Conservation (phyloP, 1,140 invertebrate genomes). For the Hyles euphorbiae region DNA sequence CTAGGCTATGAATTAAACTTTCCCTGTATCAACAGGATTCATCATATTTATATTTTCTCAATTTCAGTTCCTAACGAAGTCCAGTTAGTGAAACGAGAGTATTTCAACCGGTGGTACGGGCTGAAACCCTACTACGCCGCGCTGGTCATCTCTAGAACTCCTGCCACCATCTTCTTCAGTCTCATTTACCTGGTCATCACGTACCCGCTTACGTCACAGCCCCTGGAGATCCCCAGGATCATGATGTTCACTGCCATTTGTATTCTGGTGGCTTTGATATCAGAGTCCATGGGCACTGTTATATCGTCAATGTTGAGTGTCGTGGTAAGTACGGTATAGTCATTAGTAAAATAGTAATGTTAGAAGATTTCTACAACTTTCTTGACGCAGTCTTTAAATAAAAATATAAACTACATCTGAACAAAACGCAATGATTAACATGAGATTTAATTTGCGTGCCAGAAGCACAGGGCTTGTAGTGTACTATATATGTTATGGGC, state of each 20-base stretch:
- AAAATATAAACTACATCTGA: too few relatives aligned
- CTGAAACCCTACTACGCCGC: conserved; percentile 93
- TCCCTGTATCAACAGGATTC: not conserved
- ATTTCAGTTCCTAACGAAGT: conserved; percentile 92
- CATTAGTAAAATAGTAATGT: too few relatives aligned
- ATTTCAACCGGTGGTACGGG: conserved; percentile 96
- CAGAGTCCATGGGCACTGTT: conserved; percentile 84
- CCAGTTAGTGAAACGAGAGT: conserved; percentile 89
- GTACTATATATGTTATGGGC: too few relatives aligned
- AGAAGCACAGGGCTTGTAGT: too few relatives aligned
- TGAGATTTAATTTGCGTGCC: too few relatives aligned
- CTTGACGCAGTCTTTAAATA: too few relatives aligned
- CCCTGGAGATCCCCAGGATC: conserved; percentile 85
- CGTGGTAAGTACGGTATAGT: conserved; percentile 78
- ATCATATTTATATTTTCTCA: conserved; percentile 22
- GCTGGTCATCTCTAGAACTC: conserved; percentile 84
- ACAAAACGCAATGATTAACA: too few relatives aligned
- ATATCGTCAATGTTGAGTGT: conserved; percentile 83
- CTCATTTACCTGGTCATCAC: conserved; percentile 87
- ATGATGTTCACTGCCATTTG: conserved; percentile 81
- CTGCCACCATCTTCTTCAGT: conserved; percentile 83
- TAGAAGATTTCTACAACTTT: too few relatives aligned
- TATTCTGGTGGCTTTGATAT: conserved; percentile 82
- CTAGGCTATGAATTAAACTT: too few relatives aligned
- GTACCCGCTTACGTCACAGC: conserved; percentile 91